Evolutionary conservation across 2,113 vertebrate genomes (phyloP), one percentile per base, ranked within the genome.

Genomic region (Archilochus colubris): DNA sequence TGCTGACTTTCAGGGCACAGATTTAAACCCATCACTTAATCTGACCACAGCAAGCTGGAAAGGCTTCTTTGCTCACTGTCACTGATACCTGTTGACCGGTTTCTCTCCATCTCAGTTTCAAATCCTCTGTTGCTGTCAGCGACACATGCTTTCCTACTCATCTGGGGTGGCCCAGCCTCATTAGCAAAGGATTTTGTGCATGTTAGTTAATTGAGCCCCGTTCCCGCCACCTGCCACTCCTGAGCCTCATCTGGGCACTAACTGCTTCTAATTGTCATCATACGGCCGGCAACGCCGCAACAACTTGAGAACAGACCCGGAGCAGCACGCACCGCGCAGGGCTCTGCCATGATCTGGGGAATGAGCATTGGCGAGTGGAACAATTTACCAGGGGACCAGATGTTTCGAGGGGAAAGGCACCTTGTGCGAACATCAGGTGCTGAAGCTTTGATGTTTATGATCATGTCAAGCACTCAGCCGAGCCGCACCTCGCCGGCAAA

Each of bases 241-340:
- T 19, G 40, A 72, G 97, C 94, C 97, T 98, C 98, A 98, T 97
- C 97, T 98, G 98, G 79, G 70, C 97, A 63, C 98, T 97, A 96
- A 97, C 97, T 85, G 98, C 97, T 88, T 95, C 97, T 97, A 97
- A 98, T 98, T 97, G 98, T 95, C 96, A 92, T 97, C 98, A 97
- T 97, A 98, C 97, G 97, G 98, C 93, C 3, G 24, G 96, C 67
- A 78, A 78, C 93, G 53, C 97, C 20, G 54, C 90, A 57, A 97
- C 98, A 97, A 97, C 98, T 98, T 97, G 97, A 97, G 97, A 97
- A 97, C 98, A 98, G 98, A 97, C 89, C 97, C 95, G 5, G 22
- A 96, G 95, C 97, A 97, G 96, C 27, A 88, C 92, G 64, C 77
- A 30, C 64, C 24, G 69, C 83, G 81, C 93, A 69, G 72, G 93